These are phyloP conservation scores for Eurypyga helias DNA, from an alignment of 2,113 vertebrate genomes.

Conservation along the genomic window DNA sequence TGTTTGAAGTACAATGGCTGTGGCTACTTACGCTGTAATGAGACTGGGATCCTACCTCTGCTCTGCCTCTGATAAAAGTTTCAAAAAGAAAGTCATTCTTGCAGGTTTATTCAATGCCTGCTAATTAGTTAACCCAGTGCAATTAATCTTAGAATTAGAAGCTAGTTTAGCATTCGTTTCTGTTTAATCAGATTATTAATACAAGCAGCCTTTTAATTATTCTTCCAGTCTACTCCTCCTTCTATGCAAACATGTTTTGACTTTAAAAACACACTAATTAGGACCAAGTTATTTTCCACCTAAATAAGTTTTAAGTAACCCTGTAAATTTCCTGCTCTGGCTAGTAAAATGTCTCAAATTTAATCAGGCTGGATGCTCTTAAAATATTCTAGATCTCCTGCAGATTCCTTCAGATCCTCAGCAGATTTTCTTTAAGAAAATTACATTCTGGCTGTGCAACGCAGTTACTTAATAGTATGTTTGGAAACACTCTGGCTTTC, in stretches of 20 bases:
- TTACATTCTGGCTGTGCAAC: too few species aligned
- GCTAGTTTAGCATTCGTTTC: slow-evolving; percentile 27
- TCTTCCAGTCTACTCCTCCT: not conserved
- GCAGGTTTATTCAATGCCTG: slow-evolving; percentile 1
- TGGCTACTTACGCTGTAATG: not conserved
- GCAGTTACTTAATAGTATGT: not conserved
- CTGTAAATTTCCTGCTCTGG: not conserved
- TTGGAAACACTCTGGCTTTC: not conserved
- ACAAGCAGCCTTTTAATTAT: slow-evolving; percentile 50
- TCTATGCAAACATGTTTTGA: not conserved
- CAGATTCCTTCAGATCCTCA: not conserved
- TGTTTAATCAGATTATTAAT: slow-evolving; percentile 62
- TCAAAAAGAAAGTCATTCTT: not conserved
- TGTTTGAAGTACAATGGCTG: not conserved
- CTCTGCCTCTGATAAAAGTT: not conserved
- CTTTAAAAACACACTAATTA: slow-evolving; percentile 4
- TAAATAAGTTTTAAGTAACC: not conserved
- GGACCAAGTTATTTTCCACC: not conserved
- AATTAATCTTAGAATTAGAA: slow-evolving; percentile 56
- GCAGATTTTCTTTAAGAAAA: not conserved
- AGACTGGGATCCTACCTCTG: not conserved
- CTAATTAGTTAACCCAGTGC: slow-evolving; percentile 16
- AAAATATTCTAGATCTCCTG: not conserved
- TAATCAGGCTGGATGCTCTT: not conserved
- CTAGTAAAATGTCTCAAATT: not conserved